A percentile compares a stretch with the other conserved stretches of the same genome.
Evolutionary conservation across 1,140 invertebrate genomes (phyloP).

Genomic region (Thalassaphorura encarpata): DNA sequence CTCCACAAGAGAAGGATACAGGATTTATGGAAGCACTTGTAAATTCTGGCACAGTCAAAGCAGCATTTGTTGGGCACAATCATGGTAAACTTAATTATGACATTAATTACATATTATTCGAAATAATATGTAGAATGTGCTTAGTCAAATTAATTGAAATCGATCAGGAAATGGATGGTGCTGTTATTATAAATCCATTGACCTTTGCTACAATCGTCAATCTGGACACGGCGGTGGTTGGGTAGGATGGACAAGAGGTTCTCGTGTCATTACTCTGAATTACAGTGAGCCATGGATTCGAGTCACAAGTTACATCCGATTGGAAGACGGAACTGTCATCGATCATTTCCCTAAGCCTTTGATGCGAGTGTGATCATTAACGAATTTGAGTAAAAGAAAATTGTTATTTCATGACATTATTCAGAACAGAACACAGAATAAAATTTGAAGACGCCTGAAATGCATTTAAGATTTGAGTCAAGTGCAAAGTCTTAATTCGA

Average conservation of each 20-base stretch:
- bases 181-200: conserved; percentile 17
- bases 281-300: conserved; percentile 3
- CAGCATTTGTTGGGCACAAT: conserved; percentile 13
- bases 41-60: neutral
- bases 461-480: too few species aligned
- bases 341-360: conserved; percentile 14
- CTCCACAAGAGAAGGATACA: conserved; percentile 14
- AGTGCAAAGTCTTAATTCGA: too few species aligned
- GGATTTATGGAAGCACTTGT: conserved; percentile 12
- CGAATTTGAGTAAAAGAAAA: too few species aligned
- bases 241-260: conserved; percentile 18
- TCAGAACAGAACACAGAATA: too few species aligned
- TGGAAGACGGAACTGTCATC: conserved; percentile 21
- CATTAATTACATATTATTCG: too few species aligned
- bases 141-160: neutral
- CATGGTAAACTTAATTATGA: neutral
- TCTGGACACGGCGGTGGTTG: conserved; percentile 24
- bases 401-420: too few species aligned
- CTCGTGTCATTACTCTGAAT: conserved; percentile 6
- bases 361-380: too few species aligned
- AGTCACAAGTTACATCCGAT: conserved; percentile 12
- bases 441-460: too few species aligned
- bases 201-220: conserved; percentile 25
- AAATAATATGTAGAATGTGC: neutral
- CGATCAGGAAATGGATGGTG: conserved; percentile 23